Conservation (phyloP, 2,113 vertebrate species). For the Tachysurus fulvidraco region DNA sequence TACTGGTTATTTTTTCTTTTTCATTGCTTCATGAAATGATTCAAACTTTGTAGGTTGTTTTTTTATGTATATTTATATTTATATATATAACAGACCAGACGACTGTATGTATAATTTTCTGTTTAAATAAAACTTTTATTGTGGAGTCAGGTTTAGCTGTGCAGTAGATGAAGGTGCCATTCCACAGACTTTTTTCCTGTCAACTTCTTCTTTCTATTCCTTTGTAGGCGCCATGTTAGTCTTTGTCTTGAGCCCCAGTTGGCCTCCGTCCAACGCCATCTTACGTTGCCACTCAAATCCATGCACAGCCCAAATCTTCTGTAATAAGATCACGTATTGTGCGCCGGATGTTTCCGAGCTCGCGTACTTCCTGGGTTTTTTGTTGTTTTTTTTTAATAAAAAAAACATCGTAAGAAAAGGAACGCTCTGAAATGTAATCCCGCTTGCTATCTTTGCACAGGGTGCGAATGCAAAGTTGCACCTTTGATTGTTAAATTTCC, state of each 20-base stretch:
- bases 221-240: constrained; percentile 49
- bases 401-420: neutral
- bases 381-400: neutral
- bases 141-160: neutral
- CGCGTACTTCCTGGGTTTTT: constrained; percentile 18
- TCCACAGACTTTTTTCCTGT: constrained; percentile 40
- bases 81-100: neutral
- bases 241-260: constrained; percentile 63
- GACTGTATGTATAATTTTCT: neutral
- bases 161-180: constrained; percentile 13
- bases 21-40: neutral
- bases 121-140: neutral
- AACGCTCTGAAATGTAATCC: constrained; percentile 12
- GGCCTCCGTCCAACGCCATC: constrained; percentile 63
- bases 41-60: neutral
- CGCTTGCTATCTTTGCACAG: neutral
- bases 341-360: constrained; percentile 23
- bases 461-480: neutral
- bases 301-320: constrained; percentile 48
- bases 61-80: too few relatives aligned
- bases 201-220: constrained; percentile 39
- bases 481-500: constrained; percentile 62
- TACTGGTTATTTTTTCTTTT: neutral
- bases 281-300: constrained; percentile 53
- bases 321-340: constrained; percentile 48